Evolutionary conservation across 2,888 invertebrate genomes (phyloP), one percentile per base, ranked within the genome.

Genomic region (Clanis bilineata): DNA sequence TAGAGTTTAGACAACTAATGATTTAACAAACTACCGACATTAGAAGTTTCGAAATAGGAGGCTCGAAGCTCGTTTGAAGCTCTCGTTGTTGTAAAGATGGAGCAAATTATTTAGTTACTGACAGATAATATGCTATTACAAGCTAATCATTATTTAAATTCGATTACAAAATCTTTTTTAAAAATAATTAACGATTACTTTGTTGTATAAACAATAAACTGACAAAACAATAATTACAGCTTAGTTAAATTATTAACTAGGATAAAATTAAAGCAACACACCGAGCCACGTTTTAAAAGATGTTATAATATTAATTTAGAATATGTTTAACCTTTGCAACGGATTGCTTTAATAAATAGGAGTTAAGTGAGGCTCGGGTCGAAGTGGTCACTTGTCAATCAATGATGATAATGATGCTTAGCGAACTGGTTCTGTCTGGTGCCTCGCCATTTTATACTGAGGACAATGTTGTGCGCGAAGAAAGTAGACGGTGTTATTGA

Each of bases 401-500:
- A 51, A 32, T 47, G n/a, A 47, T 47, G 47, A 47, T 47, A 25
- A 47, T 47, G 47, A 47, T 51, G 51, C 18, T 18, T 51, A 51
- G 18, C 32, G 32, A 10, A 51, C 28, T 28, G 28, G 15, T 51
- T 28, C n/a, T n/a, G n/a, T 12, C 7, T 28, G 28, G 28, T n/a
- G n/a, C 12, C 7, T 28, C 15, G 28, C 7, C 18, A 51, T 28
- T 15, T 15, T 9, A 18, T 18, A 3, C 18, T 18, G 6, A 18
- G 39, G 36, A 36, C 28, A 38, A 45, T 56, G 23, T 59, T 25
- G 59, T 56, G 56, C 38, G n/a, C 56, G 18, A 56, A 56, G 45
- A 59, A 59, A 59, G 38, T 44, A 23, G 10, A 32, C 18, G 23
- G 22, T 23, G 10, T 15, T 51, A 6, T 18, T 4, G 28, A 32